Evolutionary conservation across 2,888 invertebrate species (phyloP), one percentile per base, ranked within the genome.

Genomic region (Tachystola acroxantha): DNA sequence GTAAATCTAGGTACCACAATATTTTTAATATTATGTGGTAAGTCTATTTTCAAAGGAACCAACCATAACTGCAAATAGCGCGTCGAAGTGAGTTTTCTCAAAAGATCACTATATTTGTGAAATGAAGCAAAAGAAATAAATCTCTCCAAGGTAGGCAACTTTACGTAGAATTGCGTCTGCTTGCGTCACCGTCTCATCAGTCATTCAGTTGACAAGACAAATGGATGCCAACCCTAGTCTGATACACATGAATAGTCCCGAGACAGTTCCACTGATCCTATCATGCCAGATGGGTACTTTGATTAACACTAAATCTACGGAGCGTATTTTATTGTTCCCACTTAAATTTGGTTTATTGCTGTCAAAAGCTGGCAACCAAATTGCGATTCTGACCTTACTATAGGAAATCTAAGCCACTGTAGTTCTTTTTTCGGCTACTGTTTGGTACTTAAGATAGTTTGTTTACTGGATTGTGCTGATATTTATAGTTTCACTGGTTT

Each of bases 121-220:
- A 34, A 19, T 10, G 26, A 26, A 10, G 16, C 26, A 32, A 14
- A 33, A 24, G 24, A 28, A 37, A 37, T 29, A 32, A 37, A 37
- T 37, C 33, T 14, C 16, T 33, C 14, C 10, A 22, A 29, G 29
- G 22, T 29, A 37, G 29, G 22, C 22, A 37, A 25, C 28, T 37
- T 24, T 16, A 14, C 22, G 24, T 19, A 12, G 31, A 32, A 36
- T 22, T 35, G 32, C 39, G 35, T 34, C 40, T 37, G 44, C 39
- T 38, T 32, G 30, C 36, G 42, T 44, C 43, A 36, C 33, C 30
- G 26, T 14, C 43, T 42, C 44, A 51, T 51, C 51, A 46, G 42
- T 51, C 48, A 48, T 47, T 37, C 34, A 32, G 45, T 35, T 46
- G 52, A 52, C 49, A 50, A 46, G 48, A 52, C 45, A 48, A 50